Base-by-base conservation (phyloP, 1,140 invertebrate genomes). In the Apis florea region DNA sequence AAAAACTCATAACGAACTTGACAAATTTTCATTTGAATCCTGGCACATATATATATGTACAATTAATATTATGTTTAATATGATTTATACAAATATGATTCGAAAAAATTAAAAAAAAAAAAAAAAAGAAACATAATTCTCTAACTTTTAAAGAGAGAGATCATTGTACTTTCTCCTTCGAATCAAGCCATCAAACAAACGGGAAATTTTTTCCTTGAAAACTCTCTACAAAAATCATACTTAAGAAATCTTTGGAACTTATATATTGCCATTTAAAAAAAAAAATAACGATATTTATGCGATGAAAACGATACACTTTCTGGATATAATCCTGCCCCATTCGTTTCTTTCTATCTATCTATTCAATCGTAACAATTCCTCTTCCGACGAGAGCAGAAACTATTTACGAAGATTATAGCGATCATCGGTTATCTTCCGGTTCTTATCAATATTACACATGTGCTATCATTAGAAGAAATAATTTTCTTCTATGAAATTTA, bases 311-410 rank as follows among this genome's bases (percentile, higher is more conserved):
- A 49, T n/a, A 13, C 11, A n/a, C 40, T n/a, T 5, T 67, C 11
- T 67, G 40, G 40, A 67, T 15, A 17, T 9, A 49, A 17, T 58
- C 54, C 31, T 47, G 31, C 21, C 21, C 24, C 1, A 19, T 26
- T 10, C 13, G 19, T 56, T 51, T 17, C 17, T 24, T 0, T 10
- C 13, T 13, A 0, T n/a, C 0, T 12, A 13, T n/a, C 21, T n/a
- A 13, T 49, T 8, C 40, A 19, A 19, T 26, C 19, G 4, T n/a
- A 56, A 77, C 58, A 26, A 51, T 69, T 82, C 56, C 51, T 47
- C 15, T 59, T 79, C 69, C 61, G 77, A 26, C 76, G 68, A 83
- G 82, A 83, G 68, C 82, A 56, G 24, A 56, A 79, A 82, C 49
- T 68, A 64, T 47, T 77, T 24, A 26, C 76, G 31, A 70, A 21